phyloP scores from a whole-genome alignment of 2,797 vertebrate genomes.

The Sebastes vulpes region DNA sequence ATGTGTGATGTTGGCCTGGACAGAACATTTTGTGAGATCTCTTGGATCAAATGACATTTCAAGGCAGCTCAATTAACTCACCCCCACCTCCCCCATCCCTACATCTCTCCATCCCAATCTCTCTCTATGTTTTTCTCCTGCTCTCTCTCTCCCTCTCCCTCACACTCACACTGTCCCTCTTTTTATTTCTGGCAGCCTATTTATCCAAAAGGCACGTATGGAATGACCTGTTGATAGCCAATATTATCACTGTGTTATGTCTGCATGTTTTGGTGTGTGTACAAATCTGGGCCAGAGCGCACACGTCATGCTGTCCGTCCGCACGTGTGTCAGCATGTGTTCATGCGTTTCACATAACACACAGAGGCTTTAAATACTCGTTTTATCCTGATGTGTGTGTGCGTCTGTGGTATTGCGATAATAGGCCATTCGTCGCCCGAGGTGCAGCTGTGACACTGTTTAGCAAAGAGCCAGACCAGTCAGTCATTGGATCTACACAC shows the following conservation, averaged over 20 bases:
- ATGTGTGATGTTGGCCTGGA: neutral
- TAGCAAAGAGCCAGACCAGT: constrained; percentile 21
- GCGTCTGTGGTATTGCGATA: constrained; percentile 44
- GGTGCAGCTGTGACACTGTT: constrained; percentile 74
- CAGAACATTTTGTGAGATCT: constrained; percentile 14
- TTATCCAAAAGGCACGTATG: constrained; percentile 51
- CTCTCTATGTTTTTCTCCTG: neutral
- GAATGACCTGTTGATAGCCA: constrained; percentile 52
- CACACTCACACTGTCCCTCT: neutral
- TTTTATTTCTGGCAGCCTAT: constrained; percentile 50
- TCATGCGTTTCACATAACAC: constrained; percentile 31
- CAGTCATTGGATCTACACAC: constrained; percentile 8
- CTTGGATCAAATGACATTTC: constrained; percentile 35
- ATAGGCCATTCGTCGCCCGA: constrained; percentile 69
- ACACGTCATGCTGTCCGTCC: neutral
- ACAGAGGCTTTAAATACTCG: constrained; percentile 54
- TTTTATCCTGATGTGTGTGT: constrained; percentile 27
- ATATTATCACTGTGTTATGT: constrained; percentile 28
- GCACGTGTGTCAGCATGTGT: constrained; percentile 52
- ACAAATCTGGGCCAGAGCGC: constrained; percentile 37
- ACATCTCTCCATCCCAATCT: neutral
- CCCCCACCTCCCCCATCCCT: neutral
- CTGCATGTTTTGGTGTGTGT: neutral
- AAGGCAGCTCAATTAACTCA: constrained; percentile 13
- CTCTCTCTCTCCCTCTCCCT: neutral